A percentile compares a stretch with the other conserved stretches of the same genome.
Evolutionary conservation across 1,140 invertebrate species (phyloP).

Genomic region (Lordiphosa clarofinis): DNA sequence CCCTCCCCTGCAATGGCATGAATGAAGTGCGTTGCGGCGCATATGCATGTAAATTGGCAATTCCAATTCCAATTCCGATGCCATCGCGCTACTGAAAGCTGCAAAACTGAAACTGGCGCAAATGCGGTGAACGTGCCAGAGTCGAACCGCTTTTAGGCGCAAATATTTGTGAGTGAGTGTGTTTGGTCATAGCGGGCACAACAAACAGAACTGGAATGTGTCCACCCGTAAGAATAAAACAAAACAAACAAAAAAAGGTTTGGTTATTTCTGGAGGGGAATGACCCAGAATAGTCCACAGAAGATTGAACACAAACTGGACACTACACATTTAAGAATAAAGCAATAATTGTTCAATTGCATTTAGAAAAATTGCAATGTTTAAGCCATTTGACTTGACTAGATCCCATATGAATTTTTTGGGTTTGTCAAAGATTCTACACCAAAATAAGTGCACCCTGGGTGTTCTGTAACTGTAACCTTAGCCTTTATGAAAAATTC

Average conservation of each 20-base stretch:
- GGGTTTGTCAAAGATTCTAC: no score
- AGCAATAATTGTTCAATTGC: no score
- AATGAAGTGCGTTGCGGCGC: slow-evolving; percentile 66
- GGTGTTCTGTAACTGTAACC: no score
- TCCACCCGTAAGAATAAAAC: slow-evolving; percentile 32
- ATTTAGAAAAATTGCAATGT: no score
- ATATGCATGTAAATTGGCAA: slow-evolving; percentile 73
- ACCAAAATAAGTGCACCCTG: no score
- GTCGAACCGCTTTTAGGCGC: slow-evolving; percentile 53
- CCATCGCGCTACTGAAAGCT: slow-evolving; percentile 29
- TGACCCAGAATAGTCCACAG: background rate
- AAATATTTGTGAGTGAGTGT: slow-evolving; percentile 49
- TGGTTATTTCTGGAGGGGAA: no score
- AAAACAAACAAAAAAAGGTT: background rate
- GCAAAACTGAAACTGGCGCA: slow-evolving; percentile 9
- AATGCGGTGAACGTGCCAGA: slow-evolving; percentile 29
- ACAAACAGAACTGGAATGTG: slow-evolving; percentile 22
- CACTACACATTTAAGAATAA: no score
- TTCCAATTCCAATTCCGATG: slow-evolving; percentile 64
- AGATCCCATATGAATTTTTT: no score
- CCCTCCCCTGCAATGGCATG: slow-evolving; percentile 44
- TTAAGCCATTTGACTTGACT: no score
- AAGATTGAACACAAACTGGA: background rate
- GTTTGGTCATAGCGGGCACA: slow-evolving; percentile 15
- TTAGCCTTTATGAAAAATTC: no score